phyloP scores from a whole-genome alignment of 2,113 vertebrate species.

The Marcusenius ussheri region DNA sequence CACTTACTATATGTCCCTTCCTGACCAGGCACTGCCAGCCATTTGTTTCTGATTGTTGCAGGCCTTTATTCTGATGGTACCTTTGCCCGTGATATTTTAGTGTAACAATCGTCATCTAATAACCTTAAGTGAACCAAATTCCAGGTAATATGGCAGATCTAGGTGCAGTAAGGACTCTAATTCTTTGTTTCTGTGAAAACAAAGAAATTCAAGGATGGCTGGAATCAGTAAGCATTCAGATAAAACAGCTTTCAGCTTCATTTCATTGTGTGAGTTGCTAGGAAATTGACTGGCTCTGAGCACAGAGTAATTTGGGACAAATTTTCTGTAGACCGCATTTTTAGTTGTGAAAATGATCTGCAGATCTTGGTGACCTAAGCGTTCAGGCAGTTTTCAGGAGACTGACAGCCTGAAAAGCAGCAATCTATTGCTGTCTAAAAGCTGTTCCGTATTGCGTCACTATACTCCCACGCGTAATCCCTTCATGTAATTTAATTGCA shows the following conservation, averaged over 20 bases:
- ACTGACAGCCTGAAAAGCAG: background rate
- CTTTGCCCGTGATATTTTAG: background rate
- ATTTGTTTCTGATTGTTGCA: background rate
- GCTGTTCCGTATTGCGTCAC: background rate
- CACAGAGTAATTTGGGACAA: background rate
- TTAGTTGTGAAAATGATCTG: background rate
- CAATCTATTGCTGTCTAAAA: background rate
- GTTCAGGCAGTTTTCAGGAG: background rate
- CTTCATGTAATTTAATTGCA: background rate
- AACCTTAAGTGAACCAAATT: background rate
- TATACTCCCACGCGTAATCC: background rate
- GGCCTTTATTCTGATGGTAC: background rate
- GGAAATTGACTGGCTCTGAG: background rate
- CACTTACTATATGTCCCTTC: background rate
- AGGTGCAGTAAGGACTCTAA: background rate
- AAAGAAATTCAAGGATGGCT: background rate
- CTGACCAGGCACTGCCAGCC: background rate
- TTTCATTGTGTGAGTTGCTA: background rate
- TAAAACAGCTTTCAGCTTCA: background rate
- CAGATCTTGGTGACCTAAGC: background rate
- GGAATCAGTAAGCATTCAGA: background rate
- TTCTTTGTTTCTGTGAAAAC: background rate
- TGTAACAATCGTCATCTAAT: background rate
- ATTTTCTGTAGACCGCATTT: background rate
- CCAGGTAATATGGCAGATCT: background rate